Conservation (phyloP, 2,797 vertebrate genomes). For the Tokudaia muenninki region DNA sequence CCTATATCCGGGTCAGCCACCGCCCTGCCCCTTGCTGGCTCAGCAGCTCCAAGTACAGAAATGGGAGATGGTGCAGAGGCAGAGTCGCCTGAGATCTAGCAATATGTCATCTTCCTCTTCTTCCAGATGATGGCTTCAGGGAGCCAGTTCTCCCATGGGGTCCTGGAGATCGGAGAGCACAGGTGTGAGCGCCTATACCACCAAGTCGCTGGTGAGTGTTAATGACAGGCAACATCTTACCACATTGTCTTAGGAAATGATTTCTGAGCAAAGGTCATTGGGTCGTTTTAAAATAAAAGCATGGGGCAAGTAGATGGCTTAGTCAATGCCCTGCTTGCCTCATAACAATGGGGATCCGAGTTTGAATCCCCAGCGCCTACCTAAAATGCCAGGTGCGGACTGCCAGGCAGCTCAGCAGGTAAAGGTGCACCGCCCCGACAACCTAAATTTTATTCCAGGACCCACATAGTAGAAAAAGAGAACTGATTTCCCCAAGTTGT, state of each 20-base stretch:
- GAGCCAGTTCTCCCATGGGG: neutral
- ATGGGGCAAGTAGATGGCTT: neutral
- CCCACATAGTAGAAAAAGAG: neutral
- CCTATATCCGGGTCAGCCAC: neutral
- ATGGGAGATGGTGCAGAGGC: rapidly evolving
- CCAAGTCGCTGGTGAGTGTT: neutral
- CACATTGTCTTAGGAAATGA: neutral
- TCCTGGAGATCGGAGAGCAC: neutral
- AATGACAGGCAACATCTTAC: neutral
- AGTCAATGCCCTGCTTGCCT: neutral
- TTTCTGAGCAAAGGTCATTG: neutral
- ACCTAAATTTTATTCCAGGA: neutral
- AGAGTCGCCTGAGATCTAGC: rapidly evolving
- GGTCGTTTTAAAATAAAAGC: neutral
- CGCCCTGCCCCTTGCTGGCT: neutral
- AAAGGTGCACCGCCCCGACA: neutral
- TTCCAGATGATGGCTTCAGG: neutral
- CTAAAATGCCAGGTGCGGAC: neutral
- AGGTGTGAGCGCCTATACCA: neutral
- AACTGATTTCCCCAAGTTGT: neutral
- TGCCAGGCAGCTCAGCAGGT: neutral
- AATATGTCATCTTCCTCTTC: rapidly evolving
- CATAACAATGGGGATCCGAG: neutral
- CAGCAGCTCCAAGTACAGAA: neutral
- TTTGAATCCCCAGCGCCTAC: neutral